phyloP scores from a whole-genome alignment of 1,140 invertebrate genomes.

The Aplysia californica region DNA sequence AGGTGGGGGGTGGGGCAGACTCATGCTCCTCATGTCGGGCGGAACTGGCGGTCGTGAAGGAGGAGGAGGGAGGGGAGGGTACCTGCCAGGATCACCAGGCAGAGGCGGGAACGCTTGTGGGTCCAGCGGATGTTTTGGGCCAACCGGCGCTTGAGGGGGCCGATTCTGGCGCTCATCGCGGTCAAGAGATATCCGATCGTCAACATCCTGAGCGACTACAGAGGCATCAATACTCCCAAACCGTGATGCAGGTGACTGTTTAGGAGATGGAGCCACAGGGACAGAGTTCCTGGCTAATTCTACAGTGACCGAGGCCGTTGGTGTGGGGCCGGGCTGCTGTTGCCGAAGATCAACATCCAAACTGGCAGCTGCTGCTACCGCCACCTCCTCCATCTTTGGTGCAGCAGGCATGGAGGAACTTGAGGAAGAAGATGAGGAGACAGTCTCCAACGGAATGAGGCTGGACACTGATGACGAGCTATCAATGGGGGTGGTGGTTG shows the following conservation, averaged over 20 bases:
- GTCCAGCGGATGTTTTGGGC: slow-evolving; percentile 2
- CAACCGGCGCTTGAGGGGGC: neutral
- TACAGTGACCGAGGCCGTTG: neutral
- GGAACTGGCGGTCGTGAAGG: neutral
- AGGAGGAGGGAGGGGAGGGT: neutral
- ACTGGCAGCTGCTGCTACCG: neutral
- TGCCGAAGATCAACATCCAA: neutral
- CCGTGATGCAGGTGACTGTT: neutral
- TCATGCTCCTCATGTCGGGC: too few relatives aligned
- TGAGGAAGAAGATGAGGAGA: neutral
- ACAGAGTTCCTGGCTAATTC: neutral
- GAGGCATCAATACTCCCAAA: slow-evolving; percentile 6
- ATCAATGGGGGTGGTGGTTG: neutral
- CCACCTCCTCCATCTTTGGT: neutral
- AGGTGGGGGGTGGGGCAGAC: neutral
- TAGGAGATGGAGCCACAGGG: neutral
- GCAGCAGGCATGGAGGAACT: neutral
- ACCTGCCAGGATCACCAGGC: neutral
- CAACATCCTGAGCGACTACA: neutral
- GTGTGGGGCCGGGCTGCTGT: neutral
- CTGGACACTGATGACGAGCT: neutral
- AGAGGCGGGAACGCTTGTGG: neutral
- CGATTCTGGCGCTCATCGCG: neutral
- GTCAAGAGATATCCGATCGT: neutral
- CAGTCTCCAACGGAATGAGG: neutral